A percentile compares a stretch with the other conserved stretches of the same genome.
These are phyloP conservation scores for Irena cyanogastra DNA, from an alignment of 2,113 vertebrate genomes.

Conservation along the genomic window DNA sequence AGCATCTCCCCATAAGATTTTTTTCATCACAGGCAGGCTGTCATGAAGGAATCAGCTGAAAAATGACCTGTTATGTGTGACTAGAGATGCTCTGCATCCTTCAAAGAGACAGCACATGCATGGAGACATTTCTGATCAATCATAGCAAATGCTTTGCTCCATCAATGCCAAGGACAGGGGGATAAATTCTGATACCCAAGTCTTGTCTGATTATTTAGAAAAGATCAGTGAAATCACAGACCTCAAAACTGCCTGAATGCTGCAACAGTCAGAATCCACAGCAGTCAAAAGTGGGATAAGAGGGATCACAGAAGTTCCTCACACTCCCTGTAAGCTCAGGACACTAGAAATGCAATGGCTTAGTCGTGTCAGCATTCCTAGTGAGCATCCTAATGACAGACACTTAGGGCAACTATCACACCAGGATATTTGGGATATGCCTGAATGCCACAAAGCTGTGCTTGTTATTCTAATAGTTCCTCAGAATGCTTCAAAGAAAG, in stretches of 20 bases:
- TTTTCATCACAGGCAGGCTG: not conserved
- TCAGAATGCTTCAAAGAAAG: not conserved
- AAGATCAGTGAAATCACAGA: not conserved
- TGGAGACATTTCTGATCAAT: not conserved
- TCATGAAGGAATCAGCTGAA: not conserved
- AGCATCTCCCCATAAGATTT: not conserved
- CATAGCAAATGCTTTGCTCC: not conserved
- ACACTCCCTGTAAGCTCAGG: not conserved
- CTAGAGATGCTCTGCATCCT: not conserved
- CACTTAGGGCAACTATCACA: not conserved
- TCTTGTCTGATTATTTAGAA: not conserved
- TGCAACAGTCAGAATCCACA: not conserved
- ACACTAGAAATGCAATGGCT: not conserved
- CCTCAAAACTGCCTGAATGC: not conserved
- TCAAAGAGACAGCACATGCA: not conserved
- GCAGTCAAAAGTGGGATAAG: not conserved
- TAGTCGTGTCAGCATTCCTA: not conserved
- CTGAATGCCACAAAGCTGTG: not conserved
- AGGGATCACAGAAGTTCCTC: not conserved
- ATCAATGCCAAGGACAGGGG: not conserved
- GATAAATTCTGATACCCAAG: not conserved
- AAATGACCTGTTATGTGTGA: not conserved
- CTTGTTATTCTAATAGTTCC: not conserved
- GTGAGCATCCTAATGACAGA: not conserved
- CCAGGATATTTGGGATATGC: not conserved